Base-by-base conservation (phyloP, 2,888 invertebrate genomes). In the Apodemia mormo region DNA sequence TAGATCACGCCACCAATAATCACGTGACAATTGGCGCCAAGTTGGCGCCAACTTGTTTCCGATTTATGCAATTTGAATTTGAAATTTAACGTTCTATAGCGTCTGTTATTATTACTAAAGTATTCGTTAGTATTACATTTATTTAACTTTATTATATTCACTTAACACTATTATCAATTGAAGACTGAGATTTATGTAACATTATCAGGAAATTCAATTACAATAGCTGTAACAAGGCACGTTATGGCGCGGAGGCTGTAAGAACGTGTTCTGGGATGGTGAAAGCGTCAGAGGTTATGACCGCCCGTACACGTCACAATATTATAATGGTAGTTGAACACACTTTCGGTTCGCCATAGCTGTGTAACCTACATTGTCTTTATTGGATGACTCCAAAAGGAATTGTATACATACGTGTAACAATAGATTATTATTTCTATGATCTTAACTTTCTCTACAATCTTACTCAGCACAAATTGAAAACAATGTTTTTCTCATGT, bases 241-340 rank as follows among this genome's bases (percentile, higher is more conserved):
- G 30, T 52, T 52, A 58, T 30, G 30, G 30, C 30, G 58, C 30
- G 58, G 58, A 58, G 61, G 61, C 61, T 61, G 33, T 33, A 61
- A 14, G 37, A 61, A 58, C 61, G 66, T 67, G 52, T 65, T 69
- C 61, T 65, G n/a, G 65, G 69, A 29, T 56, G 69, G 69, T 65
- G 69, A 69, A 69, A 69, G 69, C 66, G 52, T 49, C 65, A 49
- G 65, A 54, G 65, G 56, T 43, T 69, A 52, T 52, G 65, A 69
- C 68, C 68, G 65, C 12, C 45, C 10, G 37, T 64, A 52, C 68
- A 54, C 68, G 65, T 69, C 68, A 69, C 68, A 69, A 69, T 65
- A 65, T 54, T 54, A 49, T 66, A 66, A 52, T 29, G 56, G 30
- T 10, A 14, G 61, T 29, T 33, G 30, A 58, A 58, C 61, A 61